Conservation (phyloP, 2,888 invertebrate genomes). For the Caradrina kadenii region DNA sequence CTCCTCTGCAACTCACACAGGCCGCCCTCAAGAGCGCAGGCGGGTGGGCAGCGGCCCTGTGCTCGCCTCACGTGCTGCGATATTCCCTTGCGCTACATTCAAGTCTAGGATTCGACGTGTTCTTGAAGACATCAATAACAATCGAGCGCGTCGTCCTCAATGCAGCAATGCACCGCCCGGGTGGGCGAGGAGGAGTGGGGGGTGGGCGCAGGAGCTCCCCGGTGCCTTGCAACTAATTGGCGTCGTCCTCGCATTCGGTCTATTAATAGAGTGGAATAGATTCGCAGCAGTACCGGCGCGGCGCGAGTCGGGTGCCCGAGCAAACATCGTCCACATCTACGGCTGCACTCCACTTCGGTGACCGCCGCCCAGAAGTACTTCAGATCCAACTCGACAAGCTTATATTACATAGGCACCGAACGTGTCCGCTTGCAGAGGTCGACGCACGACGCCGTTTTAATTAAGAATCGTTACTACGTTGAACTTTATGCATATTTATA, state of each 20-base stretch:
- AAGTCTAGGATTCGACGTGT: neutral
- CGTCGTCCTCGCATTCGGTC: conserved; percentile 55
- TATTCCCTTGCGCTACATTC: too few species aligned
- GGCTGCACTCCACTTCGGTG: neutral
- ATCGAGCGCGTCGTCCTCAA: conserved; percentile 4
- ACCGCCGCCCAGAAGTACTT: neutral
- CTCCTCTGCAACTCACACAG: conserved; percentile 4
- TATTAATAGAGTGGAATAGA: conserved; percentile 57
- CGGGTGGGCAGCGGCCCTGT: neutral
- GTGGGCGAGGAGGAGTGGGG: neutral
- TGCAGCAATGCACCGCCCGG: conserved; percentile 18
- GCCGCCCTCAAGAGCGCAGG: neutral
- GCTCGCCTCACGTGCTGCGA: too few species aligned
- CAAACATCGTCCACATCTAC: neutral
- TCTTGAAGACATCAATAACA: conserved; percentile 30
- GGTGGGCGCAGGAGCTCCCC: conserved; percentile 6
- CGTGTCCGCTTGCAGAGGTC: conserved; percentile 7
- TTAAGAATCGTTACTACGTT: conserved; percentile 7
- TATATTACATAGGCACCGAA: neutral
- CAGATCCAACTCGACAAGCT: too few species aligned
- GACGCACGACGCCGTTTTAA: conserved; percentile 33
- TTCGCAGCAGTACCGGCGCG: conserved; percentile 16
- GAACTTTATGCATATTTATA: conserved; percentile 17
- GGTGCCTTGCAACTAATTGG: conserved; percentile 61
- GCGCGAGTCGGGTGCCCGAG: neutral